A percentile compares a stretch with the other conserved stretches of the same genome.
phyloP scores from a whole-genome alignment of 64 coral and sea anemone genomes.

The Stichodactyla mertensii region DNA sequence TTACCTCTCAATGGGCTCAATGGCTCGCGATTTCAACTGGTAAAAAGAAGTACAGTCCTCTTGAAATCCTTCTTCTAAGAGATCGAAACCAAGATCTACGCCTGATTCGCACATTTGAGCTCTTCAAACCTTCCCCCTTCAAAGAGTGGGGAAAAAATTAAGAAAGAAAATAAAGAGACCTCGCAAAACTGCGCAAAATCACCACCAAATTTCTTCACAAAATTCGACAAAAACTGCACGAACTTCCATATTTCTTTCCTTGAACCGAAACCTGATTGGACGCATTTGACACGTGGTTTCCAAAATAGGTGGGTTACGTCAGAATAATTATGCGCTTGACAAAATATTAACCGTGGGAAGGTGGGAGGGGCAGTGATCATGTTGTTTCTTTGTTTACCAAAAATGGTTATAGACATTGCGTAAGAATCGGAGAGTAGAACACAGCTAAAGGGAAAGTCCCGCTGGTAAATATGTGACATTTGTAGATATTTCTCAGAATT shows the following conservation, averaged over 20 bases:
- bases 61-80: conserved; percentile 47
- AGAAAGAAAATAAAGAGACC: not conserved
- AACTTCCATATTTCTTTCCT: conserved; percentile 29
- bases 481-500: not conserved
- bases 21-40: conserved; percentile 26
- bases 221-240: not conserved
- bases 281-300: conserved; percentile 6
- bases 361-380: not conserved
- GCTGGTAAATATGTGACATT: not conserved
- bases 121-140: conserved; percentile 31
- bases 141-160: conserved; percentile 10
- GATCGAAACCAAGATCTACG: conserved; percentile 67
- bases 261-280: not conserved
- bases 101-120: conserved; percentile 66
- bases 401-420: not conserved
- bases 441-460: not conserved
- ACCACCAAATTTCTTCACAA: not conserved
- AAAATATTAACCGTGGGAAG: not conserved
- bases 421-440: not conserved
- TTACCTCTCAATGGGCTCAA: conserved; percentile 20
- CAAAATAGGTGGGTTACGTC: not conserved
- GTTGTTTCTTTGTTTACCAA: conserved; percentile 3
- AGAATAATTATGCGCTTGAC: conserved; percentile 12
- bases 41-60: conserved; percentile 32
- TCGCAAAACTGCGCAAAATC: not conserved